Base-by-base conservation (phyloP, 2,888 invertebrate genomes). In the Acanthopleura granulata region DNA sequence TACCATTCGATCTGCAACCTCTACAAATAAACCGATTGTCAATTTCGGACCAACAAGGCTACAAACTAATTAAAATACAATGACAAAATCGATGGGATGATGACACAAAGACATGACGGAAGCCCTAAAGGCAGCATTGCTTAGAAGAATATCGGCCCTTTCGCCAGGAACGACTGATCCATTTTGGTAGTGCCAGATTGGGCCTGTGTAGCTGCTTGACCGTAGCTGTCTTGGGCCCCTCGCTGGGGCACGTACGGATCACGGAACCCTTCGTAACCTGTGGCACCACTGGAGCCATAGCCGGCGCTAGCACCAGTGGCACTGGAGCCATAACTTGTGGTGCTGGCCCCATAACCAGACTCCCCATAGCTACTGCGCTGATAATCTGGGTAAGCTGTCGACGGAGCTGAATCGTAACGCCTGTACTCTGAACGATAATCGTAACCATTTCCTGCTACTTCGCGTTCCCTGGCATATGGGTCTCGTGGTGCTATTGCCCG, bases 111-210 rank as follows among this genome's bases (percentile, higher is more conserved):
- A 27, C 22, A 66, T 27, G 66, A 27, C 18, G 22, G 66, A 27
- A 40, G 40, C 40, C 40, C 40, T 40, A 40, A 9, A 40, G 40
- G 40, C 40, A 40, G 40, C 4, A 40, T 40, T 9, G 40, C 40
- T 27, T 66, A 66, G 25, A 66, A 66, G 66, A 66, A 66, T 27
- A 66, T 66, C 27, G 66, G 66, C 4, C 66, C 66, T 66, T 66
- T 66, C 16, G 66, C 66, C 29, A 66, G 66, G 66, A 66, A 66
- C 18, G 66, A 66, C 29, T 66, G 66, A 66, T 66, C 66, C 66
- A 66, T 66, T 66, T 66, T 66, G 22, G 66, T 15, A 25, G 4
- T 16, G 25, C 66, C 40, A 57, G 57, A 9, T 66, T 27, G 25
- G 22, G 66, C 27, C 25, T 66, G 66, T 3, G 29, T 27, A 27